Conservation (phyloP, 1,140 invertebrate genomes). For the Neotoxoptera formosana region DNA sequence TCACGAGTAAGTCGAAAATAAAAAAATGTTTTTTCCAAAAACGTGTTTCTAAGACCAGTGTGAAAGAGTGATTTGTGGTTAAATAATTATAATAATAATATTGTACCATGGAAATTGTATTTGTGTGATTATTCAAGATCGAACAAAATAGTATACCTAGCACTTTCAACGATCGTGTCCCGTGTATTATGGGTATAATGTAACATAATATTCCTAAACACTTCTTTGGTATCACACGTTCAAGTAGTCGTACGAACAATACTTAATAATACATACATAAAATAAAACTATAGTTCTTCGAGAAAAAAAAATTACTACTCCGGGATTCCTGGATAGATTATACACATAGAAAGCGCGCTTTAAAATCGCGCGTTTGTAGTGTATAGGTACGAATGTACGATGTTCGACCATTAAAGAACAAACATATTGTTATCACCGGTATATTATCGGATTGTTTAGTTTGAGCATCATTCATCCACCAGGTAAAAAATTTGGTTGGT, state of each 20-base stretch:
- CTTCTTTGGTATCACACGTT: background rate
- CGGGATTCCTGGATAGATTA: background rate
- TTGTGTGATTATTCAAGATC: background rate
- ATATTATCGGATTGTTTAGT: too few relatives aligned
- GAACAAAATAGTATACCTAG: background rate
- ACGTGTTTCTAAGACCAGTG: background rate
- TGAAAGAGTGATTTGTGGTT: background rate
- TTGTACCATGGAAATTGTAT: background rate
- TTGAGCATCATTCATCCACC: too few relatives aligned
- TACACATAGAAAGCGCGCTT: background rate
- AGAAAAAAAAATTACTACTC: background rate
- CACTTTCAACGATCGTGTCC: background rate
- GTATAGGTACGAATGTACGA: too few relatives aligned
- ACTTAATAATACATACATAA: background rate
- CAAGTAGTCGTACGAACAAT: background rate
- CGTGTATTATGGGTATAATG: background rate
- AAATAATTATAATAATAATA: background rate
- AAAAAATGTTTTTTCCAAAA: background rate
- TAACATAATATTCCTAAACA: background rate
- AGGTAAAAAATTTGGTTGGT: too few relatives aligned
- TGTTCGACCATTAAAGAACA: too few relatives aligned
- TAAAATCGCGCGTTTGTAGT: too few relatives aligned
- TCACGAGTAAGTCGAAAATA: conserved; percentile 27
- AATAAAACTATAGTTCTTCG: background rate
- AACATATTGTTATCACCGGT: too few relatives aligned